A percentile compares a stretch with the other conserved stretches of the same genome.
These are phyloP conservation scores for Erannis defoliaria DNA, from an alignment of 2,888 invertebrate genomes.

Conservation along the genomic window DNA sequence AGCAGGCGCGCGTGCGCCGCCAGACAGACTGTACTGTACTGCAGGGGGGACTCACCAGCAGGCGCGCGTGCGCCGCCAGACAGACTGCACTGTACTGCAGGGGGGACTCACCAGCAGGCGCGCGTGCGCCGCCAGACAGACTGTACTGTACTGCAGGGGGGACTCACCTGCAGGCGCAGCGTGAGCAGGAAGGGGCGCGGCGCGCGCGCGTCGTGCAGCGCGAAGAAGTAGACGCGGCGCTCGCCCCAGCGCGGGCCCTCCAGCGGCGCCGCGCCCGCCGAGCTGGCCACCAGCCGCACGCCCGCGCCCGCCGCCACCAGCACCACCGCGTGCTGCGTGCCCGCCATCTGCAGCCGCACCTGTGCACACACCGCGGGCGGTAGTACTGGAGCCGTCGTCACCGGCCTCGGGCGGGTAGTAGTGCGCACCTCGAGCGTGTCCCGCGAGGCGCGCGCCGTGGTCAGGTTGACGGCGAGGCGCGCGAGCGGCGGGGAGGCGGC, in stretches of 20 bases:
- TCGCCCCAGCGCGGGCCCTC: slow-evolving; percentile 77
- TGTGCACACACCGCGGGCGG: slow-evolving; percentile 70
- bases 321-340: slow-evolving; percentile 67
- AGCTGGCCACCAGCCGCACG: background rate
- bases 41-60: slow-evolving; percentile 26
- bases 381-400: too few species aligned
- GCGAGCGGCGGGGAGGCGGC: slow-evolving; percentile 55
- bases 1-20: slow-evolving; percentile 27
- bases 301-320: slow-evolving; percentile 37
- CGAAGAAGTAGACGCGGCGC: slow-evolving; percentile 76
- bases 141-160: too few species aligned
- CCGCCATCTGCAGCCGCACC: slow-evolving; percentile 37
- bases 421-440: slow-evolving; percentile 2
- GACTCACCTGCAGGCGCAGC: slow-evolving; percentile 37
- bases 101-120: slow-evolving; percentile 29
- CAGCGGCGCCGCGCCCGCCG: slow-evolving; percentile 79
- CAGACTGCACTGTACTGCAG: too few species aligned
- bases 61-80: slow-evolving; percentile 10
- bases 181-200: slow-evolving; percentile 31
- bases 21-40: too few species aligned
- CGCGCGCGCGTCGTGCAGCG: slow-evolving; percentile 54
- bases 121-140: slow-evolving; percentile 1
- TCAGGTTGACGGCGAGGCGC: slow-evolving; percentile 34
- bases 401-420: too few species aligned
- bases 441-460: slow-evolving; percentile 26